phyloP scores from a whole-genome alignment of 2,797 vertebrate genomes.

The Halcyon leucocephala region DNA sequence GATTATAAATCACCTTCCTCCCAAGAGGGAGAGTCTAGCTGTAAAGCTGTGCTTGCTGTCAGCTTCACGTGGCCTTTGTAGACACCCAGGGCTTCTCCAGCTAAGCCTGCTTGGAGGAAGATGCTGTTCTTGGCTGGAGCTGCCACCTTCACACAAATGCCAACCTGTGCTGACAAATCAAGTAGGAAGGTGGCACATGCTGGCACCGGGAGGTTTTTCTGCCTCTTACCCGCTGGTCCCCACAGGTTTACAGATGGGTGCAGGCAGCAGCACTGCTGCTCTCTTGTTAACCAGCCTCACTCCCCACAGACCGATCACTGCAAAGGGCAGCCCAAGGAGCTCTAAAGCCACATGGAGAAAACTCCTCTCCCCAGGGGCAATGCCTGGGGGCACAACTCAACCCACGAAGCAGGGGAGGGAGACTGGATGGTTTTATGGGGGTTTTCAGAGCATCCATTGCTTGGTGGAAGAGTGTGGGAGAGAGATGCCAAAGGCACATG shows the following conservation, averaged over 20 bases:
- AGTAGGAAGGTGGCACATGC: fast-evolving
- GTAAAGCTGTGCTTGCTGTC: neutral
- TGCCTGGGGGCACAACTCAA: neutral
- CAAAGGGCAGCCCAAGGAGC: neutral
- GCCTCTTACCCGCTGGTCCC: neutral
- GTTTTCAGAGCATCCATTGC: neutral
- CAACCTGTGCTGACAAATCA: neutral
- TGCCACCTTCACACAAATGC: neutral
- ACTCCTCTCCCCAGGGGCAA: neutral
- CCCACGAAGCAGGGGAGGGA: fast-evolving
- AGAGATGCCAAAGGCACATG: neutral
- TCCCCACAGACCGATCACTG: fast-evolving
- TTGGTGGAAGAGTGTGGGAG: neutral
- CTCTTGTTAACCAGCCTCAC: neutral
- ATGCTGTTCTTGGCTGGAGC: neutral
- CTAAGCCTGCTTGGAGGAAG: neutral
- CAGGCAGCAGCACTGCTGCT: neutral
- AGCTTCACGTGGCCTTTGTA: neutral
- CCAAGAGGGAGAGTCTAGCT: fast-evolving
- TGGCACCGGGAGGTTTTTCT: fast-evolving
- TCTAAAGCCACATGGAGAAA: fast-evolving
- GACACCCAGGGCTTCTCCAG: neutral
- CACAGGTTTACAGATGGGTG: neutral
- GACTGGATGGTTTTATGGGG: neutral
- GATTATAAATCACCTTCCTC: neutral